A percentile compares a stretch with the other conserved stretches of the same genome.
These are phyloP conservation scores for Smutsia gigantea DNA, from an alignment of 2,797 vertebrate species.

Conservation along the genomic window DNA sequence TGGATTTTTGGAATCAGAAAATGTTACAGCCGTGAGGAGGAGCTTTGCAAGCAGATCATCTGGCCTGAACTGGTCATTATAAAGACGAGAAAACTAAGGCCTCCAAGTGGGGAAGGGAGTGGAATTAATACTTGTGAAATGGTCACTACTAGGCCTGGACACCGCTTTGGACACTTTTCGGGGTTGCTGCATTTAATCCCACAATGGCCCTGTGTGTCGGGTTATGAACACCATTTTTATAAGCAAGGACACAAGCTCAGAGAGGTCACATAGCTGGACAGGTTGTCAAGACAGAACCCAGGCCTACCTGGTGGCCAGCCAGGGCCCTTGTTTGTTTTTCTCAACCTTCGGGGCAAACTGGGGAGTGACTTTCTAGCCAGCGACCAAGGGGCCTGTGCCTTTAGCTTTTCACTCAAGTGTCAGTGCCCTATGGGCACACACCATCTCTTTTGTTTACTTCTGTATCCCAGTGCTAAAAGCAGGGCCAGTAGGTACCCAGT, in stretches of 20 bases:
- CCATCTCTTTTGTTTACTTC: background rate
- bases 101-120: background rate
- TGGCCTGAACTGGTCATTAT: background rate
- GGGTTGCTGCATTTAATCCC: background rate
- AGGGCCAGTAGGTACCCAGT: background rate
- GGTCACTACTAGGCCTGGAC: background rate
- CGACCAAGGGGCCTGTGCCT: background rate
- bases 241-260: background rate
- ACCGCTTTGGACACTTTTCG: too few species aligned
- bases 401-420: background rate
- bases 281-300: background rate
- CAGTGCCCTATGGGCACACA: background rate
- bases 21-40: background rate
- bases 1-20: background rate
- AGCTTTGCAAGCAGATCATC: background rate
- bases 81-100: background rate
- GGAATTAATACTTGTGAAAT: background rate
- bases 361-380: background rate
- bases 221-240: background rate
- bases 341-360: background rate
- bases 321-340: background rate
- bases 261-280: background rate
- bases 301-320: background rate
- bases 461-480: background rate
- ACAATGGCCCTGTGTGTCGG: background rate